phyloP scores from a whole-genome alignment of 2,113 vertebrate species.

The Mixornis gularis region DNA sequence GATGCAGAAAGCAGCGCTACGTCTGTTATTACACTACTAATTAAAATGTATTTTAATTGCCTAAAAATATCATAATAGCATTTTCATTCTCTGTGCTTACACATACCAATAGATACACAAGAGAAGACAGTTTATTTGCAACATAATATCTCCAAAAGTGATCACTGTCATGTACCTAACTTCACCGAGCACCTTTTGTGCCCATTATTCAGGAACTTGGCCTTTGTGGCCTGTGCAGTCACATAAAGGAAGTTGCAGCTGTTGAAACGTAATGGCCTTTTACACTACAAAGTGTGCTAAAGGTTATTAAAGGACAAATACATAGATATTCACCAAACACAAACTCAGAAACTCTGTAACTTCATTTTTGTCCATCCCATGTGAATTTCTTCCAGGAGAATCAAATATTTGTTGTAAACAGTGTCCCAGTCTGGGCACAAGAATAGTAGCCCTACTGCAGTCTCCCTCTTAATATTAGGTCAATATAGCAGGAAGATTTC shows the following conservation, averaged over 20 bases:
- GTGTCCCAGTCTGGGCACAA: background rate
- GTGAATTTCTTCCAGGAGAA: background rate
- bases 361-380: background rate
- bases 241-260: accelerated
- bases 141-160: background rate
- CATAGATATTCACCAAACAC: background rate
- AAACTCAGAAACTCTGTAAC: background rate
- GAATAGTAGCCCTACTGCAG: background rate
- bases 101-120: background rate
- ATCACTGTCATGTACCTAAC: background rate
- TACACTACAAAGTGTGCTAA: background rate
- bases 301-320: background rate
- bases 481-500: background rate
- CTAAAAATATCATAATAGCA: background rate
- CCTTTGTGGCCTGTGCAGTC: background rate
- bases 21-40: background rate
- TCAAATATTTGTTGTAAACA: background rate
- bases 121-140: background rate
- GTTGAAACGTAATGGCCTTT: background rate
- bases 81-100: background rate
- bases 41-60: background rate
- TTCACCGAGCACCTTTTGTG: background rate
- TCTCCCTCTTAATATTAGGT: background rate
- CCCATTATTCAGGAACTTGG: background rate
- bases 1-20: background rate